Conservation (phyloP, 2,113 vertebrate species). For the Salvelinus namaycush region DNA sequence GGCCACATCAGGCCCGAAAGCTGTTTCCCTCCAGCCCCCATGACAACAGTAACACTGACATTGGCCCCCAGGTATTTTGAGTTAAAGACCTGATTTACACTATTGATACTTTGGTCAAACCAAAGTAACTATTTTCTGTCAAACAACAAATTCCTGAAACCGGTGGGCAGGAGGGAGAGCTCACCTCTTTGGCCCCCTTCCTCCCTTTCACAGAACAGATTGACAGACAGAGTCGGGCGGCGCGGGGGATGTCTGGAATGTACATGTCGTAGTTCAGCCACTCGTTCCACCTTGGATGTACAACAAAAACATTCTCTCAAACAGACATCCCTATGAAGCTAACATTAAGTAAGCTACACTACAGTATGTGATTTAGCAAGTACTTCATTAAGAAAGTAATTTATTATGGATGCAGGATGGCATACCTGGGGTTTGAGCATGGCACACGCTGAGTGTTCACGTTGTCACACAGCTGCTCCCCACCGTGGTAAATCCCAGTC, state of each 20-base stretch:
- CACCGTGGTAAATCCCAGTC: slow-evolving; percentile 97
- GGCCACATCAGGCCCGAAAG: no score
- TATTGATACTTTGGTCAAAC: no score
- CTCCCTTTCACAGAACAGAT: slow-evolving; percentile 98
- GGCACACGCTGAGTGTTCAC: slow-evolving; percentile 97
- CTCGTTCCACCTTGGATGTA: slow-evolving; percentile 87
- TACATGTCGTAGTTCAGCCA: slow-evolving; percentile 97
- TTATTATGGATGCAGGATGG: no score
- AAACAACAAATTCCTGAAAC: no score
- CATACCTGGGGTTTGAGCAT: slow-evolving; percentile 94
- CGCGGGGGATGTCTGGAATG: slow-evolving; percentile 94
- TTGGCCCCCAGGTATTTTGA: no score
- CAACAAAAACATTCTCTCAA: neutral
- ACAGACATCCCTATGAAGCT: slow-evolving; percentile 26
- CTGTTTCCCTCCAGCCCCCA: no score
- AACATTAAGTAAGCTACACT: neutral
- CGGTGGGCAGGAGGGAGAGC: neutral
- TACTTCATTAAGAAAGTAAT: neutral
- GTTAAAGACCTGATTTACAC: no score
- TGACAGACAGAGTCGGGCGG: slow-evolving; percentile 96
- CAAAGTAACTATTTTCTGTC: no score
- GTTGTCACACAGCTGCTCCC: slow-evolving; percentile 96
- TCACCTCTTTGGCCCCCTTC: slow-evolving; percentile 96
- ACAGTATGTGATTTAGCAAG: neutral
- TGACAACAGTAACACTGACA: no score